These are phyloP conservation scores for Apis florea DNA, from an alignment of 1,140 invertebrate genomes.

Conservation along the genomic window DNA sequence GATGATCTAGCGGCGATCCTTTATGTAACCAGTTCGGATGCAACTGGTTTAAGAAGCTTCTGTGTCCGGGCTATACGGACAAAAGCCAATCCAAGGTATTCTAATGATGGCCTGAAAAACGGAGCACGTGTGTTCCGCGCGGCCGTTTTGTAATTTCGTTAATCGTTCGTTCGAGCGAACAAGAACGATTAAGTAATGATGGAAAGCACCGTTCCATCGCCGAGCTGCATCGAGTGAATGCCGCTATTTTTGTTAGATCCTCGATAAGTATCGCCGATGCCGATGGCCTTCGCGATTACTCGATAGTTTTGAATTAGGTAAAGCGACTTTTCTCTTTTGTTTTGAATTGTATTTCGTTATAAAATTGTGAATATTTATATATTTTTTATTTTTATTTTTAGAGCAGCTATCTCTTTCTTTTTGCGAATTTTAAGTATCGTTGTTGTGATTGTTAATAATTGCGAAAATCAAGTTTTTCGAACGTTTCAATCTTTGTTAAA, in stretches of 20 bases:
- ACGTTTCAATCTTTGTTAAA: too few species aligned
- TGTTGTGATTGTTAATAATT: too few species aligned
- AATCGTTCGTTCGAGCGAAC: constrained; percentile 5
- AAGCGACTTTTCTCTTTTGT: background rate
- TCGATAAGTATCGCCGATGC: background rate
- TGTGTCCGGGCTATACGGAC: too few species aligned
- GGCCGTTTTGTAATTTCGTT: constrained; percentile 23
- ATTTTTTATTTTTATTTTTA: too few species aligned
- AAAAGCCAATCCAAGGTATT: background rate
- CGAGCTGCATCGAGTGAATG: background rate
- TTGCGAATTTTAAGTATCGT: too few species aligned
- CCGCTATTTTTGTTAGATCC: constrained; percentile 24
- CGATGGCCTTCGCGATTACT: background rate
- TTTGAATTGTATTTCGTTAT: too few species aligned
- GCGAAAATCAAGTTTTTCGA: too few species aligned
- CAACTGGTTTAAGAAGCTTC: background rate
- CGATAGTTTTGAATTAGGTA: too few species aligned
- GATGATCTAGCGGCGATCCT: background rate
- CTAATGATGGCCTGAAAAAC: background rate
- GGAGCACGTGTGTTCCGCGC: background rate
- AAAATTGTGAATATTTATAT: too few species aligned
- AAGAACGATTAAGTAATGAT: constrained; percentile 28
- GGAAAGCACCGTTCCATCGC: constrained; percentile 18
- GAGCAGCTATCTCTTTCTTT: too few species aligned
- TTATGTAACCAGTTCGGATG: background rate